Conservation (phyloP, 2,113 vertebrate genomes). For the Centropus unirufus region DNA sequence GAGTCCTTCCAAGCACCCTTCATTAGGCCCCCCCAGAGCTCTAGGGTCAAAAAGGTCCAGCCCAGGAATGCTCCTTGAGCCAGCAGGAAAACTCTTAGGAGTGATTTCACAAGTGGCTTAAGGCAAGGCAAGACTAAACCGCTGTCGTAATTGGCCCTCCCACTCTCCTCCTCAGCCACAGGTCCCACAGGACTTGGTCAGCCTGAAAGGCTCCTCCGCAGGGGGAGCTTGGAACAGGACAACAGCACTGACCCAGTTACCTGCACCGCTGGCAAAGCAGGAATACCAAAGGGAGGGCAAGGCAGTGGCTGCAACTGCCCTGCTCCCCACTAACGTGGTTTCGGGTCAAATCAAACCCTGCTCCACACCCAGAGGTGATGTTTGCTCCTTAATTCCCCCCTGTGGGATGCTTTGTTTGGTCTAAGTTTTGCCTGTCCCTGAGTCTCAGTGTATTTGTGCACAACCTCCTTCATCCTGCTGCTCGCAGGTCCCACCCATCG, state of each 20-base stretch:
- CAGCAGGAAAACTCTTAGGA: background rate
- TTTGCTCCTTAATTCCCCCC: background rate
- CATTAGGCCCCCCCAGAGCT: background rate
- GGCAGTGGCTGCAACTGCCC: background rate
- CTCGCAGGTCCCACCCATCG: background rate
- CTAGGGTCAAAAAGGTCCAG: background rate
- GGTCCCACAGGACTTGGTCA: background rate
- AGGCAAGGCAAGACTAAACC: background rate
- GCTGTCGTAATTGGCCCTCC: background rate
- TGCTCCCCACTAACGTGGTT: background rate
- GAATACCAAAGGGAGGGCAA: background rate
- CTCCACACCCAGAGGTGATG: background rate
- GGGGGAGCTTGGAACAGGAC: background rate
- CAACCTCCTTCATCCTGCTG: fast-evolving
- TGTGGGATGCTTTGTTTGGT: background rate
- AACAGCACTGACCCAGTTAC: background rate
- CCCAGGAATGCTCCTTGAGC: background rate
- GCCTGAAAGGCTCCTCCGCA: background rate
- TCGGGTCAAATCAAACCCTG: background rate
- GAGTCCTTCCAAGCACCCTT: background rate
- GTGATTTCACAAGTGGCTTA: background rate
- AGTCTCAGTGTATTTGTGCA: background rate
- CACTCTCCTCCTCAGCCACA: background rate
- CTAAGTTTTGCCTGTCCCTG: background rate
- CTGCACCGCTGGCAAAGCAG: background rate